These are phyloP conservation scores for Simalia tracyae DNA, from an alignment of 2,797 vertebrate species.

Conservation along the genomic window DNA sequence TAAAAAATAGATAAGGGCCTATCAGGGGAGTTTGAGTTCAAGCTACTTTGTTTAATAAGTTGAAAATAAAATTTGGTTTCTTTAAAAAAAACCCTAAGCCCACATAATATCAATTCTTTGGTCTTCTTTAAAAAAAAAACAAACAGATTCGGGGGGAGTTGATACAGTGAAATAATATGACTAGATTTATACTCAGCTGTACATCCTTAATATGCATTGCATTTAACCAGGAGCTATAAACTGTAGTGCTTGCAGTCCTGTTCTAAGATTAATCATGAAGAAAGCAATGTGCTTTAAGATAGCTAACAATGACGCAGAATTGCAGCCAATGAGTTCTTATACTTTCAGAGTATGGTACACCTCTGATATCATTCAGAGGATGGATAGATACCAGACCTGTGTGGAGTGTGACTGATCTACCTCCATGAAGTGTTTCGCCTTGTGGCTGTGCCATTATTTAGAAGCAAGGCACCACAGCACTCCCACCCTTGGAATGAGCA, in stretches of 20 bases:
- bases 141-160: not conserved
- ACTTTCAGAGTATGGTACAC: not conserved
- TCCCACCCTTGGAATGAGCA: not conserved
- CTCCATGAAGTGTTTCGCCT: not conserved
- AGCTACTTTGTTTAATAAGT: not conserved
- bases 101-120: not conserved
- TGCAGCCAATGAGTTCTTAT: not conserved
- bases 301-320: not conserved
- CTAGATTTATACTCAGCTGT: not conserved
- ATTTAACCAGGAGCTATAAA: not conserved
- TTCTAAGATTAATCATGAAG: not conserved
- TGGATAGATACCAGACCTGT: not conserved
- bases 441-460: not conserved
- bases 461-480: not conserved
- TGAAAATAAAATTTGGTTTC: not conserved
- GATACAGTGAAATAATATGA: not conserved
- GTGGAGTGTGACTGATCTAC: not conserved
- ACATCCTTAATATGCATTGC: not conserved
- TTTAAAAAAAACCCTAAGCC: not conserved
- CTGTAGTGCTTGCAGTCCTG: not conserved
- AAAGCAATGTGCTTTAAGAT: not conserved
- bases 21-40: not conserved
- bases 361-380: not conserved
- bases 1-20: not conserved
- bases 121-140: not conserved